phyloP scores from a whole-genome alignment of 1,140 invertebrate species.

The Aphidius ervi region DNA sequence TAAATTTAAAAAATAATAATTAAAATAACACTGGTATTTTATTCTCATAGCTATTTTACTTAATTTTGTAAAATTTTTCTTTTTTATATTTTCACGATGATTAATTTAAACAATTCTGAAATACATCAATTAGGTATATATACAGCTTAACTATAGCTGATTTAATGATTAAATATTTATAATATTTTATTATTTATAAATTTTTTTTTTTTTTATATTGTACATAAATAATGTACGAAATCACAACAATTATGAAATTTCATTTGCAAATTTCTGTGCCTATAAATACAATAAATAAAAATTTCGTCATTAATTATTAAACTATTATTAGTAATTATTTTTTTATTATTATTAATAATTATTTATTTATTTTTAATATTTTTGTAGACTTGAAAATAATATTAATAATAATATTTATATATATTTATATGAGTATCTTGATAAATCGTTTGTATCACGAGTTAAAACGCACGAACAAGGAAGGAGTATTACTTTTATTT shows the following conservation, averaged over 20 bases:
- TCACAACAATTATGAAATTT: conserved; percentile 53
- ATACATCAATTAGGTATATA: conserved; percentile 51
- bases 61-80: conserved; percentile 3
- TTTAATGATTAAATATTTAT: conserved; percentile 51
- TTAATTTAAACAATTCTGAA: conserved; percentile 22
- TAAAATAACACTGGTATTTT: too few relatives aligned
- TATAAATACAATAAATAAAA: not conserved
- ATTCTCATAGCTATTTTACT: not conserved
- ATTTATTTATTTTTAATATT: conserved; percentile 5
- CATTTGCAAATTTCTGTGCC: not conserved
- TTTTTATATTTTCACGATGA: not conserved
- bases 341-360: not conserved
- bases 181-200: conserved; percentile 46
- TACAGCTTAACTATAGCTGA: conserved; percentile 46
- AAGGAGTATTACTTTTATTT: not conserved
- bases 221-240: conserved; percentile 23
- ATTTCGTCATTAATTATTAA: not conserved
- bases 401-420: conserved; percentile 6
- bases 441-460: conserved; percentile 1
- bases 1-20: too few relatives aligned
- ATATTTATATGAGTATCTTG: not conserved
- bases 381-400: not conserved
- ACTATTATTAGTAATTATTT: conserved; percentile 9
- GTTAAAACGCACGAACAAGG: conserved; percentile 8
- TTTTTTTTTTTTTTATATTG: conserved; percentile 9